Evolutionary conservation across 2,888 invertebrate genomes (phyloP).

Genomic region (Cheilosia scutellata): DNA sequence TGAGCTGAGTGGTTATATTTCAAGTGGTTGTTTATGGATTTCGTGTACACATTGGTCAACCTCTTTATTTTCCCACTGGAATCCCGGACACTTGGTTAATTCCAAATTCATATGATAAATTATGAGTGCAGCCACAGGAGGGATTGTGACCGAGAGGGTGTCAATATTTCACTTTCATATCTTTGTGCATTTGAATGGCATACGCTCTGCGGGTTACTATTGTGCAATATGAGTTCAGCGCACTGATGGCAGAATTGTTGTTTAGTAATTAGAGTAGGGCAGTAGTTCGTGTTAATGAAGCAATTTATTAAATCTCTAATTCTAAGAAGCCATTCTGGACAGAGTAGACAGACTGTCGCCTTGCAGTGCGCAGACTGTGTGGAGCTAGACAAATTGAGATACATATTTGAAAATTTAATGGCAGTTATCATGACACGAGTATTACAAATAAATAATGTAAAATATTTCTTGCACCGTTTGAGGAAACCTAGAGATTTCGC

Average conservation of each 20-base stretch:
- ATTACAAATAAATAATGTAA: no score
- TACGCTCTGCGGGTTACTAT: conserved; percentile 42
- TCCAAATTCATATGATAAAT: conserved; percentile 57
- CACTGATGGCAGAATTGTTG: background rate
- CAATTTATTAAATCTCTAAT: conserved; percentile 66
- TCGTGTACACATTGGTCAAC: conserved; percentile 73
- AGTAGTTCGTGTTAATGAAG: conserved; percentile 63
- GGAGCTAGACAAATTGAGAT: conserved; percentile 31
- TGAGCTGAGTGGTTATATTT: background rate
- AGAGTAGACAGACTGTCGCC: conserved; percentile 66
- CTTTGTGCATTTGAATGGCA: conserved; percentile 12
- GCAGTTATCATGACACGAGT: background rate
- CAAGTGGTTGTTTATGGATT: conserved; percentile 68
- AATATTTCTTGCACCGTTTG: no score
- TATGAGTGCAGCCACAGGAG: conserved; percentile 64
- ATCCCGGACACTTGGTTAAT: background rate
- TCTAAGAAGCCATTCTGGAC: conserved; percentile 53
- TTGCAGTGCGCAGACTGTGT: background rate
- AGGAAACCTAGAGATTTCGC: no score
- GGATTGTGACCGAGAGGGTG: conserved; percentile 10
- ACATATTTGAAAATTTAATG: conserved; percentile 8
- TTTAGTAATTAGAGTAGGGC: conserved; percentile 46
- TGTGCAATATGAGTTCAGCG: conserved; percentile 33
- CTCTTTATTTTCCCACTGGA: conserved; percentile 36
- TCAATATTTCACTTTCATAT: conserved; percentile 13